Base-by-base conservation (phyloP, 2,888 invertebrate genomes). In the Ectemnius continuus region DNA sequence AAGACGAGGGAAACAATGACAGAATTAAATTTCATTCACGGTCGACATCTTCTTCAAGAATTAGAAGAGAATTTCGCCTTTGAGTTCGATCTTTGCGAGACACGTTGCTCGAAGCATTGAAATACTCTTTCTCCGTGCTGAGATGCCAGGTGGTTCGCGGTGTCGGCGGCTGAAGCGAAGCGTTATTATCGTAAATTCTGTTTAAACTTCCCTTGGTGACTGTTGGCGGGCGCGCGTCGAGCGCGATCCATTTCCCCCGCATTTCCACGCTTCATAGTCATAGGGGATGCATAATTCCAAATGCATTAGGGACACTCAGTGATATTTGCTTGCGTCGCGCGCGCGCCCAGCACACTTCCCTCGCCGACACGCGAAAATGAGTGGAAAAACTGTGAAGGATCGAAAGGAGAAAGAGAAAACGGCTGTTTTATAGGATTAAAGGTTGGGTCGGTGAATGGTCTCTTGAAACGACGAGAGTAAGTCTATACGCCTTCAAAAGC, bases 401-500 rank as follows among this genome's bases (percentile, higher is more conserved):
- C 23, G 26, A 47, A 47, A 47, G 14, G n/a, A 6, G n/a, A 16
- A 16, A 52, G n/a, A 52, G 16, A 52, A 36, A 2, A n/a, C n/a
- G 36, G 1, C 3, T 36, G 36, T 8, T 6, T 6, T 6, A 36
- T 36, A 8, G n/a, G 62, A 47, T 26, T 47, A 67, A 46, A 62
- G 16, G 64, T 63, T n/a, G 26, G 66, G n/a, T 23, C 36, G 14
- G 47, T 60, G 28, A 36, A 47, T 23, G 52, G 46, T 69, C 56
- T 60, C 56, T 59, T 61, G 66, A 67, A 74, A 76, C 68, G 66
- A 75, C 75, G 69, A 70, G 67, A 70, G 59, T 77, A 79, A 76
- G 68, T 75, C 78, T 80, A 82, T 75, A 71, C 73, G 80, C 73
- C 74, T 62, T 78, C 76, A 74, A 81, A 81, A 52, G 81, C 82